Evolutionary conservation across 35 echinoderm and acorn worm genomes (phyloP), one percentile per base, ranked within the genome.

Genomic region (Anneissia japonica): DNA sequence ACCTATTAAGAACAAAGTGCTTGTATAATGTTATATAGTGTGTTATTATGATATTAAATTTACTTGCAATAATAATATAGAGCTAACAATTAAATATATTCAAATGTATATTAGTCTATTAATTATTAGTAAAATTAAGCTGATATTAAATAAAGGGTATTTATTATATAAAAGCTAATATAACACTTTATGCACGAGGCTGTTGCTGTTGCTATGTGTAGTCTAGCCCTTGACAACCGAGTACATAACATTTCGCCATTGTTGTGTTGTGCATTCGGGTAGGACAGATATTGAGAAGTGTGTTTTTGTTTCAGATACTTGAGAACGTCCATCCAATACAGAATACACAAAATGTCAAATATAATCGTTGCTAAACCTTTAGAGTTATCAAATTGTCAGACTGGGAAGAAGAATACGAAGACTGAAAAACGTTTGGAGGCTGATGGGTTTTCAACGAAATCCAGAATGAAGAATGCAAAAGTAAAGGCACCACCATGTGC

Each of bases 371-470:
- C 51, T 16, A 64, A 64, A 64, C 51, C 51, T 43, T 43, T 43
- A 64, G 21, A 23, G 1, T 23, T 64, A n/a, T n/a, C n/a, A n/a
- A 16, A 23, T 26, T 64, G 51, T 64, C 51, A 23, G n/a, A 11
- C 79, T 81, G n/a, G 34, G 79, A 81, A 38, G 36, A 81, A 30
- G 21, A 30, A 4, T 16, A 37, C 34, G n/a, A 64, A 10, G 37
- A 37, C 6, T 26, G 79, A 40, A 81, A 39, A 39, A 26, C 2
- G 21, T 26, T 64, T 89, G 17, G 37, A 29, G 30, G 88, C 95
- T 32, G 95, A 88, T 45, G 95, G 88, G 28, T 98, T 98, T 37
- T 80, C 95, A n/a, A 90, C 84, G 74, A 93, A 98, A 89, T 98
- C 95, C 13, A 72, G 91, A 74, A 75, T 91, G 91, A 93, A 93